phyloP scores from a whole-genome alignment of 2,113 vertebrate species.

The Microtus ochrogaster region DNA sequence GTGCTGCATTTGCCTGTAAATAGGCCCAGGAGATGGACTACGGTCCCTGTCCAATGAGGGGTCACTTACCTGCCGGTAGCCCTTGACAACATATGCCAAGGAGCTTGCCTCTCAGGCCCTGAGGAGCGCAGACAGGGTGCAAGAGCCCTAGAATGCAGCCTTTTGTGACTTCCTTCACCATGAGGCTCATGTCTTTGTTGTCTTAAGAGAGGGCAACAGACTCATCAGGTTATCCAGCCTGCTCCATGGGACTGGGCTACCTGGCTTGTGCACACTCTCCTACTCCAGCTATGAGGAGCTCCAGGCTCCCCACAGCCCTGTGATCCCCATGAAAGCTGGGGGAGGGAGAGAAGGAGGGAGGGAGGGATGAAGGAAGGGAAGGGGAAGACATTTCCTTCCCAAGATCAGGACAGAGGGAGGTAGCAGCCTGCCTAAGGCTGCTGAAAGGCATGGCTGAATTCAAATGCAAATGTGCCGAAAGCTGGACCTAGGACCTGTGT shows the following conservation, averaged over 20 bases:
- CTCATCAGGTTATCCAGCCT: neutral
- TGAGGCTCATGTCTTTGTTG: neutral
- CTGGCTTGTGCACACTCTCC: neutral
- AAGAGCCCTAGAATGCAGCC: neutral
- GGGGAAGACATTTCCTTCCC: neutral
- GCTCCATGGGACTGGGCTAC: rapidly evolving
- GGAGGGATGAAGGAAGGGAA: no score
- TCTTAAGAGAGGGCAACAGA: neutral
- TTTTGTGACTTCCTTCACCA: neutral
- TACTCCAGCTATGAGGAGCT: neutral
- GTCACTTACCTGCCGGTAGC: neutral
- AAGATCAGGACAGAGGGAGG: conserved; percentile 8
- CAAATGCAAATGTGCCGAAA: neutral
- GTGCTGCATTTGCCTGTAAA: neutral
- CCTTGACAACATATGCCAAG: neutral
- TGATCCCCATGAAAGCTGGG: neutral
- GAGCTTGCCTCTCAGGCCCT: neutral
- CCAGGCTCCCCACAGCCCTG: neutral
- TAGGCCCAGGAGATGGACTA: neutral
- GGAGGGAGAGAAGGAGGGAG: no score
- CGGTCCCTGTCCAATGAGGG: no score
- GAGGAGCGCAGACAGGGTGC: neutral
- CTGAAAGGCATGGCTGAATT: neutral
- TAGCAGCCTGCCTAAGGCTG: neutral
- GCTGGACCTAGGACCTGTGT: neutral